Evolutionary conservation across 2,797 vertebrate genomes (phyloP).

Genomic region (Lemur catta): DNA sequence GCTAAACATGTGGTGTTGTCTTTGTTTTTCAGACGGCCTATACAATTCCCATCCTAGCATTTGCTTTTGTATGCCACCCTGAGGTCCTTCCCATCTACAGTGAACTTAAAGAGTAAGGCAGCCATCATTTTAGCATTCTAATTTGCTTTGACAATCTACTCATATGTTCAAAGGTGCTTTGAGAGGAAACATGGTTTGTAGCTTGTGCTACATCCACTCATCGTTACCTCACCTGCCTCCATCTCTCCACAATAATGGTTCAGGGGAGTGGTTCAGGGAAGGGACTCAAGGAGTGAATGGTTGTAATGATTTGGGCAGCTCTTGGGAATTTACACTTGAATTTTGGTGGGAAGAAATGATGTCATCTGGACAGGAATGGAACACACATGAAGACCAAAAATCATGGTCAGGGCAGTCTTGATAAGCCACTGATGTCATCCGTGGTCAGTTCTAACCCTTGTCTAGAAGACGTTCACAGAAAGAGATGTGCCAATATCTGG

Average conservation of each 20-base stretch:
- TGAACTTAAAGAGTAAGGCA: slow-evolving; percentile 96
- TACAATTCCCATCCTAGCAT: slow-evolving; percentile 96
- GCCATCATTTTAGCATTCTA: slow-evolving; percentile 64
- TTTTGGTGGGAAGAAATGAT: slow-evolving; percentile 11
- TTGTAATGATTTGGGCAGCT: background rate
- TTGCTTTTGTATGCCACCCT: slow-evolving; percentile 98
- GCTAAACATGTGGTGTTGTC: slow-evolving; percentile 64
- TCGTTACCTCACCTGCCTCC: background rate
- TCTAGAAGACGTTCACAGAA: background rate
- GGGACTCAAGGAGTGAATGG: background rate
- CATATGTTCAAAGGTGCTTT: background rate
- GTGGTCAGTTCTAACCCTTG: background rate
- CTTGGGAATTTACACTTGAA: background rate
- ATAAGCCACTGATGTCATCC: background rate
- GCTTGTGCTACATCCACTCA: background rate
- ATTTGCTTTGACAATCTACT: slow-evolving; percentile 69
- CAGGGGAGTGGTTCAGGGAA: too few relatives aligned
- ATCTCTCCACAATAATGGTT: background rate
- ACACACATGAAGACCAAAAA: background rate
- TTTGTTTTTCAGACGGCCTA: slow-evolving; percentile 93
- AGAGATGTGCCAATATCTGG: background rate
- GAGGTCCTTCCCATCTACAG: slow-evolving; percentile 99
- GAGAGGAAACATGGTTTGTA: background rate
- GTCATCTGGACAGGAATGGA: background rate
- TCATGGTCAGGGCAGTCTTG: background rate